Base-by-base conservation (phyloP, 2,888 invertebrate genomes). In the Melinaea marsaeus region DNA sequence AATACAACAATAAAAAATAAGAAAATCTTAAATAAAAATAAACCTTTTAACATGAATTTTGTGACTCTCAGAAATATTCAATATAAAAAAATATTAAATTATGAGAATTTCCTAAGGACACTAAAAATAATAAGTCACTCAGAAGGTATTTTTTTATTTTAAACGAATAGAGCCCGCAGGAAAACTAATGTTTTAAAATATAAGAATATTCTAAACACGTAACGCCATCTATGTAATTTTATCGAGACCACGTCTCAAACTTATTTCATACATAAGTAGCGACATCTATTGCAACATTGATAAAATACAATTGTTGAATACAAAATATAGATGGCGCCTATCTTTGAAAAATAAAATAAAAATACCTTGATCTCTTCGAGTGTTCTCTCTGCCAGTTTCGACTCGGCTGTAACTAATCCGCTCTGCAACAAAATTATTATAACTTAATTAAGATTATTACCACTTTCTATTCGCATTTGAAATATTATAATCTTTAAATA, bases 361-460 rank as follows among this genome's bases (percentile, higher is more conserved):
- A 42, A 42, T 72, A 88, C 90, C 88, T 88, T 90, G 72, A 90
- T 86, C 71, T 90, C 90, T 70, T 90, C 90, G 74, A 90, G 83
- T 73, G 87, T 78, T 74, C 88, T 85, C 70, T 90, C 90, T 13
- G 83, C 79, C 61, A 79, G 77, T 77, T 88, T 89, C 46, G 81
- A 75, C 72, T 90, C 88, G 13, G 84, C 75, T 55, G 88, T 79
- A 66, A 83, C 78, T 74, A 86, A 78, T 68, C 81, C 83, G 73
- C 80, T 88, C 90, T 90, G 85, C 51, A 79, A 81, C 75, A 60
- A 75, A 77, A 75, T 68, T 1, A 57, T n/a, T 11, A 32, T 11
- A 57, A 48, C 5, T 32, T 51, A 37, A 37, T 37, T 37, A 37
- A 22, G 22, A 22, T 22, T 22, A 22, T 22, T 22, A 22, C 22